A percentile compares a stretch with the other conserved stretches of the same genome.
Conservation (phyloP, 2,888 invertebrate species). For the Automeris io region DNA sequence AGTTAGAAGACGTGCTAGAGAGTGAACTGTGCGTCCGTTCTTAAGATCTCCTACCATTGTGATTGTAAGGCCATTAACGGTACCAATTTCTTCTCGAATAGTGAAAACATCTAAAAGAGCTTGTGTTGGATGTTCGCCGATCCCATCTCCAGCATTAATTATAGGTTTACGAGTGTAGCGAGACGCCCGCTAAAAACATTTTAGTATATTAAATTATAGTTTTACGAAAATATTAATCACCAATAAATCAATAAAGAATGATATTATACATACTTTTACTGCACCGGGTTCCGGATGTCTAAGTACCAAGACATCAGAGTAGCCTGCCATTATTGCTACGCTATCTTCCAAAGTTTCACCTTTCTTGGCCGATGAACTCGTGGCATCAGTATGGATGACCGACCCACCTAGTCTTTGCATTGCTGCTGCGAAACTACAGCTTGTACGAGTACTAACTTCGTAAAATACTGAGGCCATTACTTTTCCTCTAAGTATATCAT, state of each 20-base stretch:
- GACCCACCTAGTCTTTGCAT: conserved; percentile 97
- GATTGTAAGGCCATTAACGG: conserved; percentile 97
- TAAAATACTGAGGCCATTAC: conserved; percentile 98
- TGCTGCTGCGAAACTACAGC: conserved; percentile 96
- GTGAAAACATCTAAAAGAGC: conserved; percentile 98
- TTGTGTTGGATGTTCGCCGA: conserved; percentile 98
- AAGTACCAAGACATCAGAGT: conserved; percentile 95
- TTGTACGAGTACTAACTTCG: conserved; percentile 97
- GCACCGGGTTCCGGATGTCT: conserved; percentile 96
- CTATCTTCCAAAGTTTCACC: conserved; percentile 97
- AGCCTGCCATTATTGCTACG: conserved; percentile 91
- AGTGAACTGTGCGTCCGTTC: conserved; percentile 98
- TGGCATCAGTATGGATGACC: conserved; percentile 93
- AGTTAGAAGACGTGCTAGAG: conserved; percentile 93
- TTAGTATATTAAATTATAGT: not conserved
- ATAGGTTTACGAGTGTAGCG: conserved; percentile 90
- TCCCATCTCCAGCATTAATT: conserved; percentile 99
- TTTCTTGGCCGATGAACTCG: conserved; percentile 95
- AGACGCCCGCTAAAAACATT: conserved; percentile 82
- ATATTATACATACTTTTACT: conserved; percentile 86
- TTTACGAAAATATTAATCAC: no score
- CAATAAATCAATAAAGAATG: not conserved
- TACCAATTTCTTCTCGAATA: conserved; percentile 98
- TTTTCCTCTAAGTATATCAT: conserved; percentile 93
- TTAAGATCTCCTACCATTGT: conserved; percentile 99